Base-by-base conservation (phyloP, 2,113 vertebrate genomes). In the Apteryx mantelli region DNA sequence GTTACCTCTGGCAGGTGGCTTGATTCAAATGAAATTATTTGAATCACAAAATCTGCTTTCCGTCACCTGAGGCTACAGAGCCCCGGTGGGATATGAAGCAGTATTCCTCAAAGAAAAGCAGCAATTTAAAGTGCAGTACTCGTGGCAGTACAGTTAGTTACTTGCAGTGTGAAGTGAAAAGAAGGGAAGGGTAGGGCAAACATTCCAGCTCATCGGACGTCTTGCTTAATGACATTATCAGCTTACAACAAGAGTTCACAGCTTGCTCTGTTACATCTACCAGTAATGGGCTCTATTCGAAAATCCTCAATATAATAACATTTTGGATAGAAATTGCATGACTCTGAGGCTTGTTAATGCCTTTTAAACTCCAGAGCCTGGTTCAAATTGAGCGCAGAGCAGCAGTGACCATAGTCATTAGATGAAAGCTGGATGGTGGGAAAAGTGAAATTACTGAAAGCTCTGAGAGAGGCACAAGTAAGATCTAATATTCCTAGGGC, bases 1-100 rank as follows among this genome's bases (percentile, higher is more conserved):
- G 77, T 64, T 95, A 66, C 60, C 28, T 60, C 77, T 87, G 87
- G 42, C 83, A 87, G 40, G 86, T 89, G 74, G 24, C 61, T 92
- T 91, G 74, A 87, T 96, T 95, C 2, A 2, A n/a, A 68, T 82
- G 16, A 79, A 92, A 61, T 84, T 0, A 52, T 52, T 87, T 56
- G 65, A 76, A 82, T 92, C 77, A 48, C 42, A 64, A 65, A 85
- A 85, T 89, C 52, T 85, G 32, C 32, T 76, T 92, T 91, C 70
- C 42, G 20, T 94, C 77, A 79, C 36, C 69, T 75, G 36, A 60
- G 36, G 55, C 89, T 87, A 34, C 63, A 71, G 65, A 92, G 66
- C 36, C 21, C 44, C 63, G 22, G 25, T 87, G 70, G 46, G 42
- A 56, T 91, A 46, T 65, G 46, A 84, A 77, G 58, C 63, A 52